Conservation (phyloP, 2,113 vertebrate genomes). For the Gracilinanus agilis region DNA sequence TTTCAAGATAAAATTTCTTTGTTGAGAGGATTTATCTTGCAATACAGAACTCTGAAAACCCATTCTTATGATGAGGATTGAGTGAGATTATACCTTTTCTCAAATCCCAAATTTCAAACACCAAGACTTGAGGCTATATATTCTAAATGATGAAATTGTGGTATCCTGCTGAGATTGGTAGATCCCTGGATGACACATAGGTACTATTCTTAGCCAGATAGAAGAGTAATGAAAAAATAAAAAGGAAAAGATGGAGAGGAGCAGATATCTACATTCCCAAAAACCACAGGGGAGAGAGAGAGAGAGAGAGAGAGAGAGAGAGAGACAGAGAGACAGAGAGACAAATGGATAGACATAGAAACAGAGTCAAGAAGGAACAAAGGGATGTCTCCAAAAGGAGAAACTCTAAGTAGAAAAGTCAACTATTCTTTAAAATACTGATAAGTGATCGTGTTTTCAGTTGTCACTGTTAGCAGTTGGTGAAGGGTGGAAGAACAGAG, state of each 20-base stretch:
- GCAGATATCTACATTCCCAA: neutral
- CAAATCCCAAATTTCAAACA: conserved; percentile 1
- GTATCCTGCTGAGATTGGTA: neutral
- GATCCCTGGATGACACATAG: neutral
- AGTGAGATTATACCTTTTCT: neutral
- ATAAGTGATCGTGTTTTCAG: too few species aligned
- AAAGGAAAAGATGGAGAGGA: neutral
- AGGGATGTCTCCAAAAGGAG: too few species aligned
- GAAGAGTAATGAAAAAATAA: neutral
- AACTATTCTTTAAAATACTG: too few species aligned
- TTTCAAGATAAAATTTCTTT: neutral
- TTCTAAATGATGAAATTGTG: neutral
- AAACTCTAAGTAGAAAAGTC: too few species aligned
- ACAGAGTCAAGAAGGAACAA: neutral
- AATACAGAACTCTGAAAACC: neutral
- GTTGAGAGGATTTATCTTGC: neutral
- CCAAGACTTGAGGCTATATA: neutral
- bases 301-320: neutral
- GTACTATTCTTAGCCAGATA: neutral
- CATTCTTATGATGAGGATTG: neutral
- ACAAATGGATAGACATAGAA: neutral
- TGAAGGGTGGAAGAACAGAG: too few species aligned
- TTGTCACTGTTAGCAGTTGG: too few species aligned
- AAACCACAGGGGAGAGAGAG: neutral
- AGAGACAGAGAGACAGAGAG: too few species aligned